Evolutionary conservation across 2,113 vertebrate genomes (phyloP), one percentile per base, ranked within the genome.

Genomic region (Mohoua ochrocephala): DNA sequence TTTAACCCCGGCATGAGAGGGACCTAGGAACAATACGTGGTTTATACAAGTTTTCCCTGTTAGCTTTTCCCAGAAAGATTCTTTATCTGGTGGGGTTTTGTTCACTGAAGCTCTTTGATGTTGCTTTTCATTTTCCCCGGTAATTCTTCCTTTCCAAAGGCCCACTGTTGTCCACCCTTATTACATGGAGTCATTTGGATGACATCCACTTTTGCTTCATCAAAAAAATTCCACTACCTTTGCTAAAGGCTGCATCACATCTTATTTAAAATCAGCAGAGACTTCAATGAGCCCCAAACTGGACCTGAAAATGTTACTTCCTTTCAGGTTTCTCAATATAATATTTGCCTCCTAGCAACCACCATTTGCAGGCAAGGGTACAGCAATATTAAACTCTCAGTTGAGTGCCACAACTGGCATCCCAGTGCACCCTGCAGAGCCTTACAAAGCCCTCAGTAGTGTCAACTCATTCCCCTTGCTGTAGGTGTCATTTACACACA

Each of bases 311-410:
- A 54, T 61, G 37, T 80, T 85, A 17, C 63, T 89, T 88, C 53
- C 54, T 90, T 88, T 91, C 87, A 90, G 59, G 15, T 93, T 90
- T 76, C 87, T 91, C 50, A 33, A 13, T 28, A 33, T 17, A n/a
- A 59, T 69, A 61, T 91, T 91, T 94, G 63, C 78, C 74, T 94
- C 93, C 75, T 93, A 93, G 91, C 81, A 96, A 96, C 91, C 61
- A 89, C 53, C 20, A 11, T 63, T 61, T 65, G 42, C 84, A 87
- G 78, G 37, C 59, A 45, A 20, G 3, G 53, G 28, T 23, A 54
- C 15, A 61, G 75, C 70, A 83, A 54, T 53, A 83, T 70, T 67
- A 83, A 87, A 42, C 63, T 74, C 74, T 89, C 22, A 3, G 74
- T 3, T 91, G 69, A 83, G 79, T 53, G 30, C 33, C 0, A 6